Evolutionary conservation across 2,888 invertebrate species (phyloP), one percentile per base, ranked within the genome.

Genomic region (Drosophila affinis): DNA sequence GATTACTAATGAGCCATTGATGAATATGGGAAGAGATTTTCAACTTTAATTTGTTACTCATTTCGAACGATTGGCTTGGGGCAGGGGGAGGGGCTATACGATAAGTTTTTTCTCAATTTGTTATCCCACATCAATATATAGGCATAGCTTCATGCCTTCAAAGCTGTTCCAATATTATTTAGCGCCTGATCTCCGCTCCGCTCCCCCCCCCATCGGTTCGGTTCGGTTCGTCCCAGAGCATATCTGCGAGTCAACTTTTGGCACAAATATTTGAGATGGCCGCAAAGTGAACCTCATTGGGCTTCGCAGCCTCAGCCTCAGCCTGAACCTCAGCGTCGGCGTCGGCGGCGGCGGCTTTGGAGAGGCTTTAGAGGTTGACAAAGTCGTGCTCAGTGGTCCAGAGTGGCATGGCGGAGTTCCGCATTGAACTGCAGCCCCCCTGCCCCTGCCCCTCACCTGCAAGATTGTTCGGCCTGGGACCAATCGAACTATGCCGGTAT

Each of bases 241-340:
- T 18, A 62, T 48, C 47, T 39, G 49, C 9, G 51, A 63, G 58
- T 29, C 44, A 45, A 49, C 59, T 85, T 76, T 75, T 77, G 86
- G 72, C 86, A 87, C 86, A 82, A 71, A 82, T 82, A 72, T 86
- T 77, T 82, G 62, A 86, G 78, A 86, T 87, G 80, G 52, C 64
- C 71, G 58, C 77, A 61, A 56, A 68, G 73, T 68, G 52, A 59
- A 46, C 51, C 54, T 46, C 44, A 47, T 48, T 58, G 53, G 62
- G 56, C 49, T 21, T 45, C 27, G 46, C 39, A 39, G 21, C 21
- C 21, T 21, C 21, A 21, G 21, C 3, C 21, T 21, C 21, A 21
- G 21, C 21, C 21, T 21, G 3, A 3, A 3, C 21, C 21, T 21
- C 21, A 21, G 24, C 24, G 24, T 24, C 24, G 24, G 60, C 52